phyloP scores from a whole-genome alignment of 1,140 invertebrate genomes.

The Pachyrhynchus sulphureomaculatus region DNA sequence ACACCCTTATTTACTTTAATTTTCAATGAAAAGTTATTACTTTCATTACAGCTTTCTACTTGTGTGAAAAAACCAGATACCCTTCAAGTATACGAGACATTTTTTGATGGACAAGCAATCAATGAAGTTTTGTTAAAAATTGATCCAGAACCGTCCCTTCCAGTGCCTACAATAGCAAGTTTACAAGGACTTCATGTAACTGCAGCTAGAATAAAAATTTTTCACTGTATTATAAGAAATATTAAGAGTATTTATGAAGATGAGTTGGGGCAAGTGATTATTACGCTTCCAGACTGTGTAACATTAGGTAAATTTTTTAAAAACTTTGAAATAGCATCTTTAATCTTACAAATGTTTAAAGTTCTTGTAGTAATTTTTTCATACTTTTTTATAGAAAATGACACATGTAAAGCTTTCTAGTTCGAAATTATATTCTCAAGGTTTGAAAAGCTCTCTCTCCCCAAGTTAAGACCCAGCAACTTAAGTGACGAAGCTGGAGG shows the following conservation, averaged over 20 bases:
- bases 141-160: slow-evolving; percentile 66
- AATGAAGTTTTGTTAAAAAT: slow-evolving; percentile 84
- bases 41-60: slow-evolving; percentile 69
- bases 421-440: too few species aligned
- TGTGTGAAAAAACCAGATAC: slow-evolving; percentile 75
- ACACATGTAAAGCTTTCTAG: too few species aligned
- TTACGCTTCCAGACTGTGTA: slow-evolving; percentile 78
- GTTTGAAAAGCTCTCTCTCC: too few species aligned
- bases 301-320: slow-evolving; percentile 55
- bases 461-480: too few species aligned
- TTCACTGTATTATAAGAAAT: slow-evolving; percentile 66
- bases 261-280: slow-evolving; percentile 80
- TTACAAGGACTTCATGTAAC: slow-evolving; percentile 64
- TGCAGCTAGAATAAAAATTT: slow-evolving; percentile 63
- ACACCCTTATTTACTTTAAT: too few species aligned
- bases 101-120: slow-evolving; percentile 80
- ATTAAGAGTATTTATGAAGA: slow-evolving; percentile 67
- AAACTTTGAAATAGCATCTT: neutral
- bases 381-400: too few species aligned
- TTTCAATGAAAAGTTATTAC: too few species aligned
- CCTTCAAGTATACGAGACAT: slow-evolving; percentile 73
- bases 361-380: too few species aligned
- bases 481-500: too few species aligned
- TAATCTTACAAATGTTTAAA: neutral
- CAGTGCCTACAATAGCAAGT: slow-evolving; percentile 53